Conservation (phyloP, 2,888 invertebrate species). For the Philaethria dido region DNA sequence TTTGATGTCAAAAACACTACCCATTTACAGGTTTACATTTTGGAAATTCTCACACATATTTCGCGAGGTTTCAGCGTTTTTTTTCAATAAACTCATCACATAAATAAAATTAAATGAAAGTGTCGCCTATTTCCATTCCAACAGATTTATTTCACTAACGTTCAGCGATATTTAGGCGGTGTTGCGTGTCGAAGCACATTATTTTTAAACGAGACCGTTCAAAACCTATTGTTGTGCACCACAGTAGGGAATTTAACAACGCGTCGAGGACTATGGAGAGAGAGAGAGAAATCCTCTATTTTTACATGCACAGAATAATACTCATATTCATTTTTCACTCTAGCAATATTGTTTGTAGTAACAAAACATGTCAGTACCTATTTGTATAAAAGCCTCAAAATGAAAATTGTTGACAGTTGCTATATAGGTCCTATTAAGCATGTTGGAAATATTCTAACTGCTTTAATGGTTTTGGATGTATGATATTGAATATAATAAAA, state of each 20-base stretch:
- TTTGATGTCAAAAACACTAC: constrained; percentile 14
- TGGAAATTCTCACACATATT: neutral
- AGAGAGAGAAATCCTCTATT: constrained; percentile 38
- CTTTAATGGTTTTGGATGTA: constrained; percentile 14
- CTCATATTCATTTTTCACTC: constrained; percentile 47
- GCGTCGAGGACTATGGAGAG: constrained; percentile 43
- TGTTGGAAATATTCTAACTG: constrained; percentile 38
- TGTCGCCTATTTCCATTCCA: constrained; percentile 28
- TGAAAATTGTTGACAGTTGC: constrained; percentile 40
- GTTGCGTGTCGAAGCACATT: constrained; percentile 61
- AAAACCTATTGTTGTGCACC: constrained; percentile 52
- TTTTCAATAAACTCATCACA: constrained; percentile 31
- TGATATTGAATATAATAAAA: no score
- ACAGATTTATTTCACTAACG: constrained; percentile 28
- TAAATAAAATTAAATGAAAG: constrained; percentile 29
- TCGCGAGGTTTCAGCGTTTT: neutral
- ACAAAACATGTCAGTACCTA: constrained; percentile 45
- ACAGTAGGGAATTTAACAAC: constrained; percentile 47
- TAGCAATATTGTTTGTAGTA: constrained; percentile 44
- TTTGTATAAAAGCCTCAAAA: constrained; percentile 41
- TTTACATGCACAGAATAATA: constrained; percentile 44
- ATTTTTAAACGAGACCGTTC: constrained; percentile 53
- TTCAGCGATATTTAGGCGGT: constrained; percentile 35
- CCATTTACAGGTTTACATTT: constrained; percentile 10
- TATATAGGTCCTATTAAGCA: constrained; percentile 40